A percentile compares a stretch with the other conserved stretches of the same genome.
These are phyloP conservation scores for Polylopha cassiicola DNA, from an alignment of 2,888 invertebrate species.

Conservation along the genomic window DNA sequence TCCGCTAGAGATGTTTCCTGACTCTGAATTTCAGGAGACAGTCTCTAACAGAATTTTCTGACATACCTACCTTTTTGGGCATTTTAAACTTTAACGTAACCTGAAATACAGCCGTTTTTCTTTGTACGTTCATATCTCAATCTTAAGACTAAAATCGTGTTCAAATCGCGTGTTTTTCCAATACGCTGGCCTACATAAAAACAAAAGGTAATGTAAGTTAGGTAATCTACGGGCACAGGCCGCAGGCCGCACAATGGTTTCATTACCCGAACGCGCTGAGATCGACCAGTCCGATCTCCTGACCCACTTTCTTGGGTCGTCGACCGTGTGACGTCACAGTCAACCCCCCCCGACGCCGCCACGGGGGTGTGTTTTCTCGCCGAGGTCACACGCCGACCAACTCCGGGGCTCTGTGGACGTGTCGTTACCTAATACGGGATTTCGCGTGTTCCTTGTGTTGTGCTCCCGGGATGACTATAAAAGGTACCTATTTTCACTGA, in stretches of 20 bases:
- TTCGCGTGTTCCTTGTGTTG: constrained; percentile 30
- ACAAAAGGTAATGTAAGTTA: constrained; percentile 18
- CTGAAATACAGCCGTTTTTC: too few relatives aligned
- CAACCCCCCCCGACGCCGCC: constrained; percentile 43
- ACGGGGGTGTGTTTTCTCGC: constrained; percentile 58
- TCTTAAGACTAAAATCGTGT: too few relatives aligned
- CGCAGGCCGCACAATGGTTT: constrained; percentile 38
- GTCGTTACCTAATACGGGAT: constrained; percentile 33
- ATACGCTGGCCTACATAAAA: constrained; percentile 20
- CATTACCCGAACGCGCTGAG: constrained; percentile 41
- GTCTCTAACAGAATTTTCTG: too few relatives aligned
- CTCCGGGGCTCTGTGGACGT: constrained; percentile 49
- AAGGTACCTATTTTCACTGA: constrained; percentile 52
- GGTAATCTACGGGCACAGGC: constrained; percentile 29
- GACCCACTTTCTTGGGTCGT: constrained; percentile 67
- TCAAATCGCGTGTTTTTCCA: constrained; percentile 18
- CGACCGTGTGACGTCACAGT: constrained; percentile 72
- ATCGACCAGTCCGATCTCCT: constrained; percentile 59
- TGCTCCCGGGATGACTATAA: constrained; percentile 53
- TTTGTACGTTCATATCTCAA: too few relatives aligned
- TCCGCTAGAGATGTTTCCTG: too few relatives aligned
- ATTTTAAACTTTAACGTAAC: too few relatives aligned
- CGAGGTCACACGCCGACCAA: constrained; percentile 66
- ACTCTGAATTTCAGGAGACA: too few relatives aligned
- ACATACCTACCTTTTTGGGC: too few relatives aligned